These are phyloP conservation scores for Syngnathus scovelli DNA, from an alignment of 2,113 vertebrate species.

Conservation along the genomic window DNA sequence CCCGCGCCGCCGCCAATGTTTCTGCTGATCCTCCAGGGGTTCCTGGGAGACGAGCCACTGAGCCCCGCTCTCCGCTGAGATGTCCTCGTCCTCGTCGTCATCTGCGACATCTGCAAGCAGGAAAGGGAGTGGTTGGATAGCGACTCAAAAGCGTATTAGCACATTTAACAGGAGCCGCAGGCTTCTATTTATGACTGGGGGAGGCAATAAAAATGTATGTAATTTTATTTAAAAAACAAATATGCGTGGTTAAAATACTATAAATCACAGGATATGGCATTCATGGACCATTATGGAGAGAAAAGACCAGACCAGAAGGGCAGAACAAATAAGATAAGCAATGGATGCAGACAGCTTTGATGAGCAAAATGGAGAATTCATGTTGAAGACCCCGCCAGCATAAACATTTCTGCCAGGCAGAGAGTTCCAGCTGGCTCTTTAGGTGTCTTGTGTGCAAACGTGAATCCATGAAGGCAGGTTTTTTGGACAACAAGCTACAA, in stretches of 20 bases:
- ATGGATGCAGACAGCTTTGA: not conserved
- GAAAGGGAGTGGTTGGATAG: constrained; percentile 28
- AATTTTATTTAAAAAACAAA: not conserved
- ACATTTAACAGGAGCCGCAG: not conserved
- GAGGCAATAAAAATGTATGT: not conserved
- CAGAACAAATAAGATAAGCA: not conserved
- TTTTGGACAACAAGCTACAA: not conserved
- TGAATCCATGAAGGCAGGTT: not conserved
- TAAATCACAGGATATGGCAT: not conserved
- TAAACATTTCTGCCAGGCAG: too few species aligned
- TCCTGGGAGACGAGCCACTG: constrained; percentile 57
- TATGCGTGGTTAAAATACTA: not conserved
- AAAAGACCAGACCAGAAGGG: not conserved
- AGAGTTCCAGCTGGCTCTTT: too few species aligned
- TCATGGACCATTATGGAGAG: not conserved
- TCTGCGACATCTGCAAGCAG: constrained; percentile 60
- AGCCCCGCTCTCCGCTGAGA: constrained; percentile 45
- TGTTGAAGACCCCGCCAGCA: too few species aligned
- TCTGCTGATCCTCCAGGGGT: constrained; percentile 19
- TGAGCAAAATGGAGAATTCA: too few species aligned
- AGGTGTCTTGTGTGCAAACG: too few species aligned
- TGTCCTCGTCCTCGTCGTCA: constrained; percentile 50
- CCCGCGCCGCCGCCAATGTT: constrained; percentile 35
- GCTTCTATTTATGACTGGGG: not conserved
- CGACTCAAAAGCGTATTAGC: not conserved